Evolutionary conservation across 1,140 invertebrate genomes (phyloP).

Genomic region (Pogonomyrmex barbatus): DNA sequence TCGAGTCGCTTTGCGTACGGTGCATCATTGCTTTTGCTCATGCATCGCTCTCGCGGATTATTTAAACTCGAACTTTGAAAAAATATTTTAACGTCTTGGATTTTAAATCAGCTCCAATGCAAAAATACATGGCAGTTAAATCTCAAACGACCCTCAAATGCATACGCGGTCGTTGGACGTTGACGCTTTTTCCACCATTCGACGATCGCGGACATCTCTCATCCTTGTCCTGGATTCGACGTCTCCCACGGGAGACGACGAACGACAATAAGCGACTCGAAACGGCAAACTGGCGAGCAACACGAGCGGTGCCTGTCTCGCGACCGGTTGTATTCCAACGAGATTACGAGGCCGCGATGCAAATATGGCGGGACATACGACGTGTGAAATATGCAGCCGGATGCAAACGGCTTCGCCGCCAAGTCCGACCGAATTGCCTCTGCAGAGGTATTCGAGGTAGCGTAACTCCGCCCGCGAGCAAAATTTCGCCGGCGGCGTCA

Average conservation of each 20-base stretch:
- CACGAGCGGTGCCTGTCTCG: slow-evolving; percentile 38
- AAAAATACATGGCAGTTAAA: slow-evolving; percentile 8
- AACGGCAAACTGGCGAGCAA: slow-evolving; percentile 45
- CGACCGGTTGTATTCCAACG: slow-evolving; percentile 53
- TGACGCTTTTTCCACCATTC: slow-evolving; percentile 37
- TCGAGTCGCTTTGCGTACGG: not conserved
- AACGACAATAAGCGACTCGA: slow-evolving; percentile 58
- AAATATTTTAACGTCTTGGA: not conserved
- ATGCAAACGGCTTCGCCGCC: slow-evolving; percentile 55
- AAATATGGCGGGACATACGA: slow-evolving; percentile 59
- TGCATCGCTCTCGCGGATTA: not conserved
- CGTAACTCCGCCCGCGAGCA: slow-evolving; percentile 12
- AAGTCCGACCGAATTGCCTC: slow-evolving; percentile 46
- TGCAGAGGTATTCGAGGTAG: slow-evolving; percentile 20
- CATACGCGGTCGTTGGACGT: slow-evolving; percentile 4
- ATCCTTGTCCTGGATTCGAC: slow-evolving; percentile 30
- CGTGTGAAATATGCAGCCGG: slow-evolving; percentile 62
- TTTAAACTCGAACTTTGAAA: not conserved
- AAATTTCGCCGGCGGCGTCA: slow-evolving; percentile 32
- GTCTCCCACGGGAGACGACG: slow-evolving; percentile 37
- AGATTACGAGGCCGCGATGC: slow-evolving; percentile 59
- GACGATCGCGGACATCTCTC: slow-evolving; percentile 22
- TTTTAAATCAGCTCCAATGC: not conserved
- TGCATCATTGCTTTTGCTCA: not conserved
- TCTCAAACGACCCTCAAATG: slow-evolving; percentile 27